Evolutionary conservation across 2,797 vertebrate species (phyloP), one percentile per base, ranked within the genome.

Genomic region (Dicrostonyx torquatus): DNA sequence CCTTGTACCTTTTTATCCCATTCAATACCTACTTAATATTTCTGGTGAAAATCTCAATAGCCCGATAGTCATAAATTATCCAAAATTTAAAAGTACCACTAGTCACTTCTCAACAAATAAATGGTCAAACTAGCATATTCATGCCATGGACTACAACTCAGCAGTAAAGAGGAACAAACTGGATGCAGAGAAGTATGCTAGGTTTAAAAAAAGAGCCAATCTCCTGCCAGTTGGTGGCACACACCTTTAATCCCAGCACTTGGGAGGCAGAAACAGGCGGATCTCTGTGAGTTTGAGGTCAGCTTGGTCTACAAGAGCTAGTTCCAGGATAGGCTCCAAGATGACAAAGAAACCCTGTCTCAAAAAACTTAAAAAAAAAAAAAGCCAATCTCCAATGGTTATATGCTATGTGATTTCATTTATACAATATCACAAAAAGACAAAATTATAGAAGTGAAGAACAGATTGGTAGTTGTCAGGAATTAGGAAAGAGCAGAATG

Each of bases 361-460:
- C 55, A 8, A 58, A 58, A 55, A 58, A 58, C 18, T 58, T 55
- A 2, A 55, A 55, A 55, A 20, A 48, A 91, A 29, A 76, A 91
- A 90, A 43, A 94, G 18, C 7, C 58, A 94, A 22, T 78, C 22
- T 29, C 55, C 50, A 92, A 94, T 92, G 82, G 24, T 78, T 94
- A 11, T 8, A 60, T 89, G 70, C 40, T 80, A 12, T 89, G 48
- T 95, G 17, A 66, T 91, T 95, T 72, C 73, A 64, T 55, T 88
- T 80, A 73, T 58, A 55, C 86, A 53, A 15, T 64, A 85, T 82
- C 18, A 34, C 88, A 70, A 75, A 90, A 88, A 55, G 43, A 70
- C 68, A 89, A 83, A 92, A 78, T 88, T 85, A 37, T 45, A 84
- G 43, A 96, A 94, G 50, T 83, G 17, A 31, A 95, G 62, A 95